Percentiles rank a stretch among this genome's conserved stretches.
Evolutionary conservation across 2,797 vertebrate genomes (phyloP).

Genomic region (Uromys caudimaculatus): DNA sequence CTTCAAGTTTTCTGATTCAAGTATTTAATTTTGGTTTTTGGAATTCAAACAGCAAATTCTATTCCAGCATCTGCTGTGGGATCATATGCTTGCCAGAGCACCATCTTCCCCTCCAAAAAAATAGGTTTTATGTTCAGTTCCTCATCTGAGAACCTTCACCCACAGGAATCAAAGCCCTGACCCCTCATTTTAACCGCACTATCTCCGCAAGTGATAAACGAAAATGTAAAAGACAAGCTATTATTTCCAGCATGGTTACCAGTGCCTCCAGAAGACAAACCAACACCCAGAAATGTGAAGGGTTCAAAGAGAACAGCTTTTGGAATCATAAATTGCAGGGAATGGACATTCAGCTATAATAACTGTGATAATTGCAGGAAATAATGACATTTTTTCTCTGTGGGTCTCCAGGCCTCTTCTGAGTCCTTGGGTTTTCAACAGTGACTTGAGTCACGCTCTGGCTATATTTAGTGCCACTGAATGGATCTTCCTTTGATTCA

Average conservation of each 20-base stretch:
- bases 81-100: constrained; percentile 7
- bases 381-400: constrained; percentile 15
- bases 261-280: not conserved
- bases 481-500: not conserved
- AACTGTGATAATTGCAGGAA: constrained; percentile 18
- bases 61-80: constrained; percentile 21
- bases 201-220: constrained; percentile 27
- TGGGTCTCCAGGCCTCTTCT: constrained; percentile 20
- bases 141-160: constrained; percentile 40
- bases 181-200: constrained; percentile 48
- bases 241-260: constrained; percentile 11
- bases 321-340: not conserved
- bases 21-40: not conserved
- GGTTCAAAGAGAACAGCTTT: constrained; percentile 54
- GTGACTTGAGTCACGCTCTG: not conserved
- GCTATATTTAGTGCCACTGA: constrained; percentile 25
- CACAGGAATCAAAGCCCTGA: constrained; percentile 30
- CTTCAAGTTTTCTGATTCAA: constrained; percentile 28
- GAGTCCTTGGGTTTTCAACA: constrained; percentile 47
- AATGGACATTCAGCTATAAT: constrained; percentile 17
- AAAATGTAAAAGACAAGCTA: not conserved
- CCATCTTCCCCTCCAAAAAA: not conserved
- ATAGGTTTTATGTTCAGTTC: not conserved
- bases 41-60: constrained; percentile 36
- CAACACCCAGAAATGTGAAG: constrained; percentile 1